These are phyloP conservation scores for Felis catus DNA, from an alignment of 2,113 vertebrate genomes.

Conservation along the genomic window F.catus_Fca126_mat1.0 CM031411.1:25304001-25304500, in stretches of 20 bases:
- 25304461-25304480: neutral
- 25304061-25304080: neutral
- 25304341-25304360: neutral
- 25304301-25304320: neutral
- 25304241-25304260: slow-evolving; percentile 44
- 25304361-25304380: neutral
- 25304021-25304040: neutral
- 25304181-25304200: slow-evolving; percentile 49
- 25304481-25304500: neutral
- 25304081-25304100: neutral
- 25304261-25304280: slow-evolving; percentile 2
- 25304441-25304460: neutral
- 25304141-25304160: slow-evolving; percentile 37
- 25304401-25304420: neutral
- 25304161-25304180: slow-evolving; percentile 25
- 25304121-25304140: slow-evolving; percentile 36
- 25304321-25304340: neutral
- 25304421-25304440: neutral
- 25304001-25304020: slow-evolving; percentile 4
- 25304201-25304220: neutral
- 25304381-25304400: neutral
- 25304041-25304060: slow-evolving; percentile 35
- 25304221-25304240: neutral
- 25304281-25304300: neutral
- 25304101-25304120: slow-evolving; percentile 40